Evolutionary conservation across 2,797 vertebrate species (phyloP).

Genomic region (Mareca penelope): DNA sequence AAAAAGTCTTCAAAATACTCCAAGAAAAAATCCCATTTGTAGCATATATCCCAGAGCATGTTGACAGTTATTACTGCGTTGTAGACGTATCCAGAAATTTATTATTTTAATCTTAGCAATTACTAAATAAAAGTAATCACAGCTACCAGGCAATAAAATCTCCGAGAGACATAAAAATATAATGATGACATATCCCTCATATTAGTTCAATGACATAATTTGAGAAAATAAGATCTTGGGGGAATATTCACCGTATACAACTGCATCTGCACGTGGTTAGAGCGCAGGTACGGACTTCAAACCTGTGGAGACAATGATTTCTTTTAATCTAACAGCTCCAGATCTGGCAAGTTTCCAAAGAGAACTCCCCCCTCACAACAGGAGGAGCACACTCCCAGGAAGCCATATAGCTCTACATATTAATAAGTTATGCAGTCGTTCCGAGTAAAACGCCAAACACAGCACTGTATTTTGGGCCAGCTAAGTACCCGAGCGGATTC

Average conservation of each 20-base stretch:
- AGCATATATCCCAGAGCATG: neutral
- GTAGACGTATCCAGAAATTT: neutral
- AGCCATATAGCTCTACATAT: neutral
- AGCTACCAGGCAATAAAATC: neutral
- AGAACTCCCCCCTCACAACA: neutral
- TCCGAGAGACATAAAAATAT: neutral
- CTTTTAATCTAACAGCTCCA: neutral
- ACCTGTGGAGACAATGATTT: neutral
- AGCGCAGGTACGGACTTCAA: neutral
- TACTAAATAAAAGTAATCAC: constrained; percentile 38
- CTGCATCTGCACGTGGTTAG: neutral
- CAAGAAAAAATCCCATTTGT: neutral
- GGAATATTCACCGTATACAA: neutral
- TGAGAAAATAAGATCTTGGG: neutral
- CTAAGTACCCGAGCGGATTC: neutral
- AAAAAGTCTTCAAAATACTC: neutral
- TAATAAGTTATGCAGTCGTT: neutral
- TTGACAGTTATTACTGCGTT: neutral
- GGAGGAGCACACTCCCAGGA: neutral
- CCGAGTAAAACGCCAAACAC: neutral
- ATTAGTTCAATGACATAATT: neutral
- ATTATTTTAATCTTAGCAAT: neutral
- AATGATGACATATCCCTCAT: neutral
- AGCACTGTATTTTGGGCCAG: neutral
- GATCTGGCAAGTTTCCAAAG: neutral